Conservation (phyloP, 2,797 vertebrate species). For the Channallabes apus region DNA sequence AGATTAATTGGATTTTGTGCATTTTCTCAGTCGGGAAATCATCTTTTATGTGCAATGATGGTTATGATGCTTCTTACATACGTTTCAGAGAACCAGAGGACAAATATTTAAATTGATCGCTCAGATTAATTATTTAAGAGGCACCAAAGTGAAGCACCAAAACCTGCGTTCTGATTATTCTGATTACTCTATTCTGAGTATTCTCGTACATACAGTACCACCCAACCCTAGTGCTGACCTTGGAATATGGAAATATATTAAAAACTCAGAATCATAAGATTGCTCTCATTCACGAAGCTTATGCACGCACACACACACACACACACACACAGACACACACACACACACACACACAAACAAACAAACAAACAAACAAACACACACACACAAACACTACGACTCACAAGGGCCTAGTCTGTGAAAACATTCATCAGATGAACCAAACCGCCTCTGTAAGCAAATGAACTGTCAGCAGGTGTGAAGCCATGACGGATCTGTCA, state of each 20-base stretch:
- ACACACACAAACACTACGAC: not conserved
- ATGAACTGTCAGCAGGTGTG: constrained; percentile 38
- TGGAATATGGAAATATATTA: not conserved
- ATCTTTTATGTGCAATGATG: too few species aligned
- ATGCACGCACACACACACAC: not conserved
- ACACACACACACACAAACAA: not conserved
- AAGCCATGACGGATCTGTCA: constrained; percentile 44
- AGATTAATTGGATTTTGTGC: too few species aligned
- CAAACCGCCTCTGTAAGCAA: constrained; percentile 20
- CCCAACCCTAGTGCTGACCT: too few species aligned
- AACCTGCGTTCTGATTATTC: too few species aligned
- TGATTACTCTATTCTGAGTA: too few species aligned
- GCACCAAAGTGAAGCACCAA: too few species aligned
- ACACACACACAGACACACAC: not conserved
- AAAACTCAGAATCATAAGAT: not conserved
- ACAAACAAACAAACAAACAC: not conserved
- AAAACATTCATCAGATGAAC: constrained; percentile 22
- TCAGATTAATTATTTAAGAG: too few species aligned
- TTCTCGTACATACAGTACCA: too few species aligned
- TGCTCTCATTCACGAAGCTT: not conserved
- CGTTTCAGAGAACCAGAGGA: too few species aligned
- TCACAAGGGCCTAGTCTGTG: constrained; percentile 25
- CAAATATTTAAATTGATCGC: too few species aligned
- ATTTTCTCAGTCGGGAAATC: too few species aligned
- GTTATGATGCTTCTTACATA: too few species aligned